Base-by-base conservation (phyloP, 1,140 invertebrate species). In the Adelges cooleyi region DNA sequence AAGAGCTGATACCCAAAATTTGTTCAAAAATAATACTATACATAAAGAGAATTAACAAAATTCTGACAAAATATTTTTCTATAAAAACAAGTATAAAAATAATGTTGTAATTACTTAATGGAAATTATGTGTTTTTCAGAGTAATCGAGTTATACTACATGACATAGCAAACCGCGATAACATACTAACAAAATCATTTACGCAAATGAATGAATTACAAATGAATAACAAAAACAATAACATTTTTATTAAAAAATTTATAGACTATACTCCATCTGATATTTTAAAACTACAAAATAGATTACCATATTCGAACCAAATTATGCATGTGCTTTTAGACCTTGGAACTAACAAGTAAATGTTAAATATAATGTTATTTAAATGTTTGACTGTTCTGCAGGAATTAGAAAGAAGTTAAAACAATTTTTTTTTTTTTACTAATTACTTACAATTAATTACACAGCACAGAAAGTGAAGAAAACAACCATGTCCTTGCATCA, bases 241-340 rank as follows among this genome's bases (percentile, higher is more conserved):
- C 46, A 18, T 48, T 46, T 48, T 33, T 62, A 48, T 17, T 8
- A 62, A 62, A 46, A 62, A 23, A 0, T 9, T 62, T 20, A 29
- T 62, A n/a, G 42, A 62, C 15, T 11, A 48, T 20, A 20, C 42
- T n/a, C 56, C 56, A 48, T 62, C 56, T 48, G 40, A 62, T 15
- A 48, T 20, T 46, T 48, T 46, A 62, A 62, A 62, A 48, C 44
- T 62, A 2, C 56, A 62, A 48, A 62, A 62, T 62, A 62, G 56
- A 62, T 48, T 62, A 18, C 56, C 56, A 48, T 10, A 62, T 62
- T 22, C 27, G 4, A 62, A 62, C 20, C 42, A 62, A 29, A 62
- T 62, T 20, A 62, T 62, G 56, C 56, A 48, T n/a, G 25, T 62
- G 20, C 22, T 62, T 62, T 25, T 62, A 10, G 56, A 62, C 15